A percentile compares a stretch with the other conserved stretches of the same genome.
phyloP scores from a whole-genome alignment of 1,140 invertebrate genomes.

The Microplitis demolitor region DNA sequence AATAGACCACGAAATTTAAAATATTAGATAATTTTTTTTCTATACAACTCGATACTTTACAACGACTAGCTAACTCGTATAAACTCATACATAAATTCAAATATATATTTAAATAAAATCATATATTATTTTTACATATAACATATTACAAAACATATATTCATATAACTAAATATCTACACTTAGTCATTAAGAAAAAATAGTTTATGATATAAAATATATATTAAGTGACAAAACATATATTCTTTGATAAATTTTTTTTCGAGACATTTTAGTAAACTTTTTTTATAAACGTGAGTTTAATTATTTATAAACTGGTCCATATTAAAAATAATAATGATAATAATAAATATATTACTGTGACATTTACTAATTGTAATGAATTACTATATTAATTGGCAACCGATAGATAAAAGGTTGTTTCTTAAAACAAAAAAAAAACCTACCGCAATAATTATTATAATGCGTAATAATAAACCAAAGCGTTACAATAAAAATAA shows the following conservation, averaged over 20 bases:
- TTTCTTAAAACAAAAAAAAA: conserved; percentile 20
- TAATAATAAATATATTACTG: conserved; percentile 28
- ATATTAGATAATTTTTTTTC: background rate
- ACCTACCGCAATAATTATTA: conserved; percentile 48
- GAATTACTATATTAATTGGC: background rate
- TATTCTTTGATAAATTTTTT: conserved; percentile 26
- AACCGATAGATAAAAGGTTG: conserved; percentile 19
- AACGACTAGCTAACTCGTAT: conserved; percentile 8
- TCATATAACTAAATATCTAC: background rate
- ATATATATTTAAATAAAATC: background rate
- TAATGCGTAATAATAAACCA: conserved; percentile 44
- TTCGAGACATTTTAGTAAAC: conserved; percentile 6
- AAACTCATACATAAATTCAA: background rate
- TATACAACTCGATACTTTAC: background rate
- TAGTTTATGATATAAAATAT: background rate
- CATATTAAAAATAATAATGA: conserved; percentile 32
- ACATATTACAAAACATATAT: background rate
- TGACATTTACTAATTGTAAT: background rate
- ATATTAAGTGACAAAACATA: conserved; percentile 4
- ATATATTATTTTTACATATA: background rate
- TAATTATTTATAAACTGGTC: background rate
- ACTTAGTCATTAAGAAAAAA: background rate
- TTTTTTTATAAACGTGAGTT: background rate
- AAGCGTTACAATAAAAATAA: conserved; percentile 39
- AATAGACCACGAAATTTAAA: background rate